phyloP scores from a whole-genome alignment of 1,140 invertebrate species.

The Branchinecta lynchi region DNA sequence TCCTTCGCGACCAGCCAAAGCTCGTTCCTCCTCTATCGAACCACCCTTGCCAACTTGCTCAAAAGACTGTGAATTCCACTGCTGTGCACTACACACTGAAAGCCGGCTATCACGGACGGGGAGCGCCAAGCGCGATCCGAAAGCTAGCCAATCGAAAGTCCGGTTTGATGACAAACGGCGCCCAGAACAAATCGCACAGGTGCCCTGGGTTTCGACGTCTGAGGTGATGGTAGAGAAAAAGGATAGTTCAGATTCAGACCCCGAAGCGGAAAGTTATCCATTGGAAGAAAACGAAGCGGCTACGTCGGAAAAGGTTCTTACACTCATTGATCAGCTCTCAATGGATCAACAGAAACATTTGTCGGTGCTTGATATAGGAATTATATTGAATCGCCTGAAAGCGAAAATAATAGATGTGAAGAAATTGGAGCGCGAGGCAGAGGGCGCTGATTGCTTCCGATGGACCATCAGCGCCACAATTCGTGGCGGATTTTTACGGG shows the following conservation, averaged over 20 bases:
- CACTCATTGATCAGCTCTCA: conserved; percentile 78
- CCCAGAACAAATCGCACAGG: neutral
- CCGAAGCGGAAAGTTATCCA: conserved; percentile 51
- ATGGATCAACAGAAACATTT: conserved; percentile 77
- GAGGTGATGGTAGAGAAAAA: conserved; percentile 12
- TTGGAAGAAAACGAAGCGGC: conserved; percentile 72
- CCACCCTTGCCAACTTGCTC: neutral
- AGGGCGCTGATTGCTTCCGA: conserved; percentile 79
- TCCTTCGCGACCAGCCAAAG: neutral
- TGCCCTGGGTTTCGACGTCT: conserved; percentile 27
- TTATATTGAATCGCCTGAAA: conserved; percentile 75
- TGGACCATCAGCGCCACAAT: conserved; percentile 89
- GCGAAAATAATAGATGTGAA: conserved; percentile 87
- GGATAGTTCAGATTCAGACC: conserved; percentile 77
- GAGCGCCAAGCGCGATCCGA: conserved; percentile 15
- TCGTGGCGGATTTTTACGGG: conserved; percentile 66
- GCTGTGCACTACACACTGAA: conserved; percentile 79
- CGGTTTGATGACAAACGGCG: conserved; percentile 23
- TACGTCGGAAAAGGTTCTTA: conserved; percentile 74
- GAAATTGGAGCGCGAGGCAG: conserved; percentile 68
- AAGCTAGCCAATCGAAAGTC: conserved; percentile 18
- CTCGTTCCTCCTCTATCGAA: neutral
- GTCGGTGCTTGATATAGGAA: conserved; percentile 84
- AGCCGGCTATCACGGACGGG: conserved; percentile 56
- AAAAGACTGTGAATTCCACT: conserved; percentile 78